Evolutionary conservation across 2,113 vertebrate species (phyloP).

Genomic region (Sceloporus tristichus): DNA sequence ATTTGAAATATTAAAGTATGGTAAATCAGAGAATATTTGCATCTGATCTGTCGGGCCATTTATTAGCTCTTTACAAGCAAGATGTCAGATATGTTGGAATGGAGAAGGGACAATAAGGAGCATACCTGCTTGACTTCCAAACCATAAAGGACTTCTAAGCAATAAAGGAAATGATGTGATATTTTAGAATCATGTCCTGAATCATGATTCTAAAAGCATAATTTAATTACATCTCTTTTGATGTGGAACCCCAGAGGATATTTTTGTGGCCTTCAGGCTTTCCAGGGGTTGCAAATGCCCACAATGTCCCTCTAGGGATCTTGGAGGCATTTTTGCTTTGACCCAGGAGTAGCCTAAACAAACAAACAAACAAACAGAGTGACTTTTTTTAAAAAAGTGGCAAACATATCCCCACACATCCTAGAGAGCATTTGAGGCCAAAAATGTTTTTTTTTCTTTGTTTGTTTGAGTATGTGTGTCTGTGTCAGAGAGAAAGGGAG

Average conservation of each 20-base stretch:
- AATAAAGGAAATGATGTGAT: background rate
- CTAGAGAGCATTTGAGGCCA: too few relatives aligned
- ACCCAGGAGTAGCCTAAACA: too few relatives aligned
- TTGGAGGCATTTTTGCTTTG: too few relatives aligned
- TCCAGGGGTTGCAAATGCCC: too few relatives aligned
- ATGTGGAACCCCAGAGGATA: background rate
- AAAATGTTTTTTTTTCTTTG: too few relatives aligned
- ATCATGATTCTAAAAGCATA: background rate
- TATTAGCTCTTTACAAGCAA: background rate
- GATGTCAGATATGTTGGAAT: slow-evolving; percentile 5
- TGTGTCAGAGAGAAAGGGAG: too few relatives aligned
- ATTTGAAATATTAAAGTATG: slow-evolving; percentile 13
- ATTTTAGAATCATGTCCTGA: background rate
- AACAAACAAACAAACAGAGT: too few relatives aligned
- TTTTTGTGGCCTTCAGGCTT: background rate
- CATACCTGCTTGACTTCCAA: background rate
- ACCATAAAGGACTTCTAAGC: background rate
- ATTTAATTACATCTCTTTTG: background rate
- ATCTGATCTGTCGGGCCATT: background rate
- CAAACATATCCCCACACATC: too few relatives aligned
- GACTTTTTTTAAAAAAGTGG: too few relatives aligned
- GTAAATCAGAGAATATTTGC: slow-evolving; percentile 1
- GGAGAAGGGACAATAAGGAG: background rate
- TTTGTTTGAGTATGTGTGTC: too few relatives aligned
- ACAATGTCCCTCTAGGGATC: background rate